A percentile compares a stretch with the other conserved stretches of the same genome.
These are phyloP conservation scores for Pholis gunnellus DNA, from an alignment of 2,113 vertebrate species.

Conservation along the genomic window DNA sequence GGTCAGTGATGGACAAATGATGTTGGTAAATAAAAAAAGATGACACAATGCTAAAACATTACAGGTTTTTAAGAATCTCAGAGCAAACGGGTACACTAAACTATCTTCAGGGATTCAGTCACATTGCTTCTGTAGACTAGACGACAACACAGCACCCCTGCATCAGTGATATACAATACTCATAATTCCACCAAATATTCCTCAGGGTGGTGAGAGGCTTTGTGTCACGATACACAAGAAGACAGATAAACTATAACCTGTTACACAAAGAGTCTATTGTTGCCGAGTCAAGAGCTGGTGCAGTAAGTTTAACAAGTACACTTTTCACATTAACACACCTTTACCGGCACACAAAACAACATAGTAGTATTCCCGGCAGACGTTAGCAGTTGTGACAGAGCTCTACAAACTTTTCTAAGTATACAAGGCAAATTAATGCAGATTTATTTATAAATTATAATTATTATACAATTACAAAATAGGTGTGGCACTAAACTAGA, in stretches of 20 bases:
- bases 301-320: conserved; percentile 25
- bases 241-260: conserved; percentile 23
- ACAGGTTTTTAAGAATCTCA: conserved; percentile 1
- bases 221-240: conserved; percentile 21
- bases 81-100: background rate
- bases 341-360: conserved; percentile 4
- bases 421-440: background rate
- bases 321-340: conserved; percentile 28
- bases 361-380: background rate
- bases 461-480: background rate
- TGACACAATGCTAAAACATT: background rate
- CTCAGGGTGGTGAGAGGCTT: conserved; percentile 14
- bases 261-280: conserved; percentile 57
- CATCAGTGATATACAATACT: conserved; percentile 11
- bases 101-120: background rate
- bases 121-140: conserved; percentile 13
- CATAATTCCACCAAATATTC: conserved; percentile 26
- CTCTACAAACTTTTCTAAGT: background rate
- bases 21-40: background rate
- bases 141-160: background rate
- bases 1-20: background rate
- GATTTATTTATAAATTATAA: background rate
- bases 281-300: conserved; percentile 11
- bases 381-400: conserved; percentile 1
- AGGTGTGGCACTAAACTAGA: background rate